phyloP scores from a whole-genome alignment of 1,140 invertebrate species.

The Leptopilina clavipes region DNA sequence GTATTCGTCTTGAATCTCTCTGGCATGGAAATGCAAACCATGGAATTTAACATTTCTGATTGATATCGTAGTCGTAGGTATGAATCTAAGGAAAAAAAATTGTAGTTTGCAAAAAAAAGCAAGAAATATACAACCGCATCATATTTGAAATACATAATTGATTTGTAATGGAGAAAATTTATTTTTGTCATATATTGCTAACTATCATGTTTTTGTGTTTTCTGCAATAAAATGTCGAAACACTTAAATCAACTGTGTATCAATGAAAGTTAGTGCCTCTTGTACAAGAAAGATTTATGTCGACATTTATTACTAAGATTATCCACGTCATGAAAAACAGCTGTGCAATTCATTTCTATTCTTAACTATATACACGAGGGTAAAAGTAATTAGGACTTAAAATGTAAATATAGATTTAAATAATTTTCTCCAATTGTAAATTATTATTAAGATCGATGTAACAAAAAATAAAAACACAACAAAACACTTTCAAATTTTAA shows the following conservation, averaged over 20 bases:
- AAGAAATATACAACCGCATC: background rate
- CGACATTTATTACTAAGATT: slow-evolving; percentile 34
- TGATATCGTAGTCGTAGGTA: background rate
- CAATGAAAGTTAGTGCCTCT: slow-evolving; percentile 31
- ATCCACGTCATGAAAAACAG: slow-evolving; percentile 22
- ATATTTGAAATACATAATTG: too few relatives aligned
- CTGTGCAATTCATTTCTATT: background rate
- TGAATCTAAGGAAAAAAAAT: background rate
- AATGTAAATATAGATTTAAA: too few relatives aligned
- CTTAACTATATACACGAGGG: background rate
- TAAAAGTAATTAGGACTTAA: slow-evolving; percentile 21
- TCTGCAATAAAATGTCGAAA: slow-evolving; percentile 26
- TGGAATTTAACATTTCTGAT: slow-evolving; percentile 11
- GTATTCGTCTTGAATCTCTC: slow-evolving; percentile 6
- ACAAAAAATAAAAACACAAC: too few relatives aligned
- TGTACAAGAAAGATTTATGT: slow-evolving; percentile 4
- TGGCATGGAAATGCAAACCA: slow-evolving; percentile 1
- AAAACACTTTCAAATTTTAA: too few relatives aligned
- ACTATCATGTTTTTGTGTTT: background rate
- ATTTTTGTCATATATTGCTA: background rate
- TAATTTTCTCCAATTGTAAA: background rate
- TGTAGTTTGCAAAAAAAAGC: background rate
- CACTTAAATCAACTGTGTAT: slow-evolving; percentile 19
- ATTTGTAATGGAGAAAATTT: too few relatives aligned
- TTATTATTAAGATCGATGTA: background rate